phyloP scores from a whole-genome alignment of 2,113 vertebrate genomes.

The Phylloscopus trochilus region DNA sequence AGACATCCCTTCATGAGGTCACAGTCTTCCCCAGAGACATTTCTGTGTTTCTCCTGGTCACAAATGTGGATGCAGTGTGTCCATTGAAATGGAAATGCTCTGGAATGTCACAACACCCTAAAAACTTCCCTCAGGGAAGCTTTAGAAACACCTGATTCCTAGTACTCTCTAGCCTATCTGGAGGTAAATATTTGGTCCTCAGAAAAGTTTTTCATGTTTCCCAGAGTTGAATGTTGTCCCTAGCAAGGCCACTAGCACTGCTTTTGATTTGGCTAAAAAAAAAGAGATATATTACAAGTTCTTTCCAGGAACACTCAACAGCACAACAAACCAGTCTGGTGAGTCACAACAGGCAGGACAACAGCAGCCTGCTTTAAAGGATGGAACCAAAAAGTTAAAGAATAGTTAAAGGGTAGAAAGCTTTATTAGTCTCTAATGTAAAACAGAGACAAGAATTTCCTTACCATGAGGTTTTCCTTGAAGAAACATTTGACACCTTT shows the following conservation, averaged over 20 bases:
- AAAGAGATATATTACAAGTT: neutral
- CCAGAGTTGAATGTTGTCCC: neutral
- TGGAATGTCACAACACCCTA: neutral
- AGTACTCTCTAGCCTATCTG: neutral
- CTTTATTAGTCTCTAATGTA: neutral
- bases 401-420: neutral
- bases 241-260: neutral
- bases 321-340: neutral
- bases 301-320: neutral
- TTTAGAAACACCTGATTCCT: neutral
- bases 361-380: neutral
- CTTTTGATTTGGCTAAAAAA: neutral
- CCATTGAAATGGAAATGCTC: neutral
- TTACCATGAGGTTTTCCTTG: neutral
- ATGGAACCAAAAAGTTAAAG: neutral
- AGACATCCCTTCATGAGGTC: neutral
- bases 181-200: neutral
- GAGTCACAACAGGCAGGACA: neutral
- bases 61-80: neutral
- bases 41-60: neutral
- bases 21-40: neutral
- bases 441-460: neutral
- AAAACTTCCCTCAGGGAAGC: neutral
- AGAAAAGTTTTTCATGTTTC: neutral
- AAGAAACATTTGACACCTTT: neutral